Base-by-base conservation (phyloP, 37 sponge, comb jelly and placozoan genomes). In the Diacarnus erythraeanus region DNA sequence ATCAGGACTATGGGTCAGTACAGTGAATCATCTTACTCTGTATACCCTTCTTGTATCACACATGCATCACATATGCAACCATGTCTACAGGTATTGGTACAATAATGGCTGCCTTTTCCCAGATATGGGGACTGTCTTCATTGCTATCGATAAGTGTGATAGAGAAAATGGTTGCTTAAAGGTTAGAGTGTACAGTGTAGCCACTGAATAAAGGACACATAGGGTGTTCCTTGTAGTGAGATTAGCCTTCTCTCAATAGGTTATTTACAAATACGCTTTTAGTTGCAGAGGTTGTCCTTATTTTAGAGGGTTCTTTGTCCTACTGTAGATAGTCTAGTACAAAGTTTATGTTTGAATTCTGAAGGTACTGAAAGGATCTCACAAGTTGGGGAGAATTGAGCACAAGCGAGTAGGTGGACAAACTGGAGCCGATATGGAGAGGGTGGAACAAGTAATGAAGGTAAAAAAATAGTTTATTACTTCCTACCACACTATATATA, bases 1-100 rank as follows among this genome's bases (percentile, higher is more conserved):
- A 96, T 72, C 97, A 96, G 64, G 97, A 96, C 77, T 96, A 96
- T 67, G 97, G 97, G 86, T 91, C 0, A 77, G 82, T 31, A 31
- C 2, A 31, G 31, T 25, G 15, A 47, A 15, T 6, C 12, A 15
- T 47, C 51, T 47, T 15, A 47, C 12, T 47, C 10, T 47, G 6
- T 47, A 15, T 12, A 47, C 12, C 51, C 6, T 47, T 12, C 51
- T n/a, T n/a, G n/a, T n/a, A n/a, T n/a, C n/a, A n/a, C n/a, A n/a
- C n/a, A n/a, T n/a, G n/a, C n/a, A n/a, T n/a, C n/a, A n/a, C n/a
- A n/a, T 47, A 12, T 47, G 12, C 12, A 47, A 47, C 12, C 33
- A 30, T 65, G 35, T 65, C 0, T 57, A 15, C 56, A 91, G 87
- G 31, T 96, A 96, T 80, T 96, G 97, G 97, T 96, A 96, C 76